Evolutionary conservation across 2,797 vertebrate genomes (phyloP).

Genomic region (Sebastes umbrosus): DNA sequence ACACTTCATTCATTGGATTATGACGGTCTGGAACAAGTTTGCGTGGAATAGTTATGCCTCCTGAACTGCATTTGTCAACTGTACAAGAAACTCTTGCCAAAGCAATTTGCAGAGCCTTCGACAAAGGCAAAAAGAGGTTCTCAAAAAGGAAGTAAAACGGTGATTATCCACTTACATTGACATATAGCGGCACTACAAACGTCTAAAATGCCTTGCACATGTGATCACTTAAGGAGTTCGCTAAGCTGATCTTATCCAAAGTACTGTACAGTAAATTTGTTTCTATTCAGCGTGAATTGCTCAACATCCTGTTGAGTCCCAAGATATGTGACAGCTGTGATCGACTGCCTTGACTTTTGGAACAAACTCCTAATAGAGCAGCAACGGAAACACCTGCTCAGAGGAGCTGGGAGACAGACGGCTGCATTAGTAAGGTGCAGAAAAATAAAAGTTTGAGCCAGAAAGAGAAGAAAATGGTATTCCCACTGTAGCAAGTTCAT

Average conservation of each 20-base stretch:
- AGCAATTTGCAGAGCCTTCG: not conserved
- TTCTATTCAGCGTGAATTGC: constrained; percentile 42
- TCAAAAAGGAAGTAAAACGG: not conserved
- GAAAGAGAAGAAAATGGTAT: not conserved
- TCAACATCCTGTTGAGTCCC: constrained; percentile 43
- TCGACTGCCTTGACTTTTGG: constrained; percentile 51
- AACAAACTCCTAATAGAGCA: constrained; percentile 19
- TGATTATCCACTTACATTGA: not conserved
- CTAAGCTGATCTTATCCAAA: constrained; percentile 16
- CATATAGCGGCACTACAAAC: not conserved
- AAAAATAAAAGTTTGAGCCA: not conserved
- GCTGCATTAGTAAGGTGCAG: not conserved
- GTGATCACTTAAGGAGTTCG: constrained; percentile 17
- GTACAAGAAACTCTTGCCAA: not conserved
- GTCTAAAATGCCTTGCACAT: constrained; percentile 3
- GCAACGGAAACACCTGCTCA: constrained; percentile 28
- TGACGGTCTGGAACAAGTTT: not conserved
- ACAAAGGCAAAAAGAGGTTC: not conserved
- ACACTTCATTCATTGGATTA: constrained; percentile 5
- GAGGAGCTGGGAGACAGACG: not conserved
- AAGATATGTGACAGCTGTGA: constrained; percentile 45
- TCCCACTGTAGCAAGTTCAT: not conserved
- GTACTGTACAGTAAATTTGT: constrained; percentile 1
- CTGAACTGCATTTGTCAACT: not conserved
- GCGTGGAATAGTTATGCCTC: not conserved